A percentile compares a stretch with the other conserved stretches of the same genome.
These are phyloP conservation scores for Prunella himalayana DNA, from an alignment of 2,113 vertebrate species.

Conservation along the genomic window DNA sequence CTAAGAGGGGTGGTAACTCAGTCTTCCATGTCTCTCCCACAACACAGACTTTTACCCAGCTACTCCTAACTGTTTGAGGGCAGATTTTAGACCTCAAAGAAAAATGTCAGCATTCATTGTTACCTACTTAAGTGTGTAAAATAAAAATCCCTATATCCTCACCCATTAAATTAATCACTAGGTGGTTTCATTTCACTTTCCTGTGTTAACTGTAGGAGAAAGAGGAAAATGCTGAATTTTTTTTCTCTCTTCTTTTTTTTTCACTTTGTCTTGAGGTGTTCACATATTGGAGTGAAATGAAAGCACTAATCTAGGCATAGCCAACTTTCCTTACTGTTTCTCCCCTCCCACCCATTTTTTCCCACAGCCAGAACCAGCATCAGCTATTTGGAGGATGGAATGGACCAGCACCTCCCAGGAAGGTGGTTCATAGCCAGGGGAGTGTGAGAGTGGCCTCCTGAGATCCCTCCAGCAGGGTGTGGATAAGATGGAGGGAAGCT, in stretches of 20 bases:
- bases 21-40: neutral
- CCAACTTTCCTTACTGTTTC: neutral
- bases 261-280: neutral
- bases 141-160: neutral
- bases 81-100: neutral
- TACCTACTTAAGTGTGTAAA: neutral
- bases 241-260: neutral
- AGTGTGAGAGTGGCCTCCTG: neutral
- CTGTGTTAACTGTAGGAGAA: neutral
- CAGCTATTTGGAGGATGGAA: neutral
- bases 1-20: neutral
- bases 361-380: neutral
- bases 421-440: neutral
- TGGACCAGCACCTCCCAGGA: neutral
- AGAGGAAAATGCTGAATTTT: neutral
- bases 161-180: neutral
- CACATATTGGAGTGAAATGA: neutral
- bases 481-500: neutral
- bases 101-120: neutral
- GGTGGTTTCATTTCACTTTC: neutral
- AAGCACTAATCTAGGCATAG: neutral
- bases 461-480: fast-evolving
- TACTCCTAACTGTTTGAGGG: neutral
- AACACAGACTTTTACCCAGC: neutral
- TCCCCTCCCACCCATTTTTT: neutral